Base-by-base conservation (phyloP, 2,113 vertebrate species). In the Geococcyx californianus region DNA sequence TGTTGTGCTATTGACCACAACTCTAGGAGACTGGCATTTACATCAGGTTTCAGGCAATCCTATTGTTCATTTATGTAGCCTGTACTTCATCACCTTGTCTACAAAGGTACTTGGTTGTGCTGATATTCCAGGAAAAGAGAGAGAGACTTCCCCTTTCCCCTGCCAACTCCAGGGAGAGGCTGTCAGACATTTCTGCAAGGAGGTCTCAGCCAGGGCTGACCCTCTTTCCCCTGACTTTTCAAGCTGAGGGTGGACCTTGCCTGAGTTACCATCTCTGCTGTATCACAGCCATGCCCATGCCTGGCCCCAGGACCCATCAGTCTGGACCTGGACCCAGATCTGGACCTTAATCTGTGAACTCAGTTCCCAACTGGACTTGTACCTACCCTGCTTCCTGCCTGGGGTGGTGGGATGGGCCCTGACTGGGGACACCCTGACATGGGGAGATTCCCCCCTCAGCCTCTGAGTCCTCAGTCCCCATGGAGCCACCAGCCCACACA, bases 391-490 rank as follows among this genome's bases (percentile, higher is more conserved):
- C 17, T 34, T 31, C 49, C 34, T 11, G 16, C 4, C 31, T 40
- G 5, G 21, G 3, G 7, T 3, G 10, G 9, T 47, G 29, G 36
- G 31, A 80, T 4, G 3, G 13, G 33, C 19, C 31, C 20, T 3
- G 2, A 17, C 8, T 54, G 58, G 31, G 19, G 52, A 72, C 8
- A 13, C 6, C 26, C 33, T 72, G 40, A 44, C 45, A 11, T 7
- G 16, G 34, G 34, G 5, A 69, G 6, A 2, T 6, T 4, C 1
- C 4, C 17, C 34, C 5, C 13, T n/a, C 47, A 42, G 8, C 29
- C 52, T 78, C n/a, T 5, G 3, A 8, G n/a, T 36, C 55, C 42
- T 63, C 47, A 55, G 24, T 6, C 40, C 5, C 56, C 7, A 17
- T 4, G 16, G 18, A 88, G 44, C 24, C 52, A 59, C 38, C 1